Conservation (phyloP, 2,888 invertebrate species). For the Camptogramma bilineatum region DNA sequence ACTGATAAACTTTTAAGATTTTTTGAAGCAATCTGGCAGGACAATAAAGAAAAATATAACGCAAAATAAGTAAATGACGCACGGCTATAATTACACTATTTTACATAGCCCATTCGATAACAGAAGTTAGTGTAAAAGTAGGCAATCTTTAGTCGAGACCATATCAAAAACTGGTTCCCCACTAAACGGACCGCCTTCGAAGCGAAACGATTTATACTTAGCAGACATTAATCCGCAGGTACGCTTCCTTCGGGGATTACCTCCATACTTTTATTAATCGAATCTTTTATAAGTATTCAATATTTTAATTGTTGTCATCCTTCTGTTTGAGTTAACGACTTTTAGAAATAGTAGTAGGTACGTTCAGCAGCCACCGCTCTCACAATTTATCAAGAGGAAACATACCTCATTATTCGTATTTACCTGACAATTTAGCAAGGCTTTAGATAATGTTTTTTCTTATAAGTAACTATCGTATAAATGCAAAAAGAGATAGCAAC, state of each 20-base stretch:
- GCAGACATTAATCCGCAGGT: conserved; percentile 19
- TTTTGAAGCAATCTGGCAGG: not conserved
- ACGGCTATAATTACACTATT: conserved; percentile 13
- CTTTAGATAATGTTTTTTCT: no score
- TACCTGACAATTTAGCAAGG: no score
- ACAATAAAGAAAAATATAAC: not conserved
- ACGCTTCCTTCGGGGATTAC: conserved; percentile 21
- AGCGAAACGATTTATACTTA: conserved; percentile 24
- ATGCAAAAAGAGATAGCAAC: no score
- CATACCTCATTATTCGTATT: no score
- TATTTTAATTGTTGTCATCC: not conserved
- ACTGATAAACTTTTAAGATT: not conserved
- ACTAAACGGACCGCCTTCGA: conserved; percentile 30
- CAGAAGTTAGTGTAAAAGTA: conserved; percentile 9
- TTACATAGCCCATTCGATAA: conserved; percentile 5
- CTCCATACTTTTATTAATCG: not conserved
- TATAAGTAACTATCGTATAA: no score
- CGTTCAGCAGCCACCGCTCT: no score
- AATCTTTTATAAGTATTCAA: not conserved
- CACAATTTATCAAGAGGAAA: no score
- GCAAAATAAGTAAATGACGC: not conserved
- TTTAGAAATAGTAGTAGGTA: no score
- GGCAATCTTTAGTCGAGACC: conserved; percentile 10
- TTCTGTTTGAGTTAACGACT: not conserved
- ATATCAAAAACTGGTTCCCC: conserved; percentile 32